These are phyloP conservation scores for Philereme vetulata DNA, from an alignment of 2,888 invertebrate species.

Conservation along the genomic window DNA sequence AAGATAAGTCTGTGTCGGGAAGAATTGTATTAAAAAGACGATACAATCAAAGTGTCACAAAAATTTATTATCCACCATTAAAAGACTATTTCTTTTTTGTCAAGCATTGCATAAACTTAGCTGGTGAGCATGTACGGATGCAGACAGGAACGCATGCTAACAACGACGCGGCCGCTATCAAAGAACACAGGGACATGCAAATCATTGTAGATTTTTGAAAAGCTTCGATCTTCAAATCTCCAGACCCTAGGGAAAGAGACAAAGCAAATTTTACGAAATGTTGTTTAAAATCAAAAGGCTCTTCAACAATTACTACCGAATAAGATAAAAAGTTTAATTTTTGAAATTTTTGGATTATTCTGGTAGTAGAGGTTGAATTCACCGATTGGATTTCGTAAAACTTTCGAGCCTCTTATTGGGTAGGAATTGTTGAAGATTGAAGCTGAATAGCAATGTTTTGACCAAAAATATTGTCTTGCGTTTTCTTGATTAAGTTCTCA, in stretches of 20 bases:
- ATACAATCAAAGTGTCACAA: background rate
- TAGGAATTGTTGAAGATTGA: slow-evolving; percentile 68
- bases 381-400: slow-evolving; percentile 56
- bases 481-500: too few relatives aligned
- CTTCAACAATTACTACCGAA: slow-evolving; percentile 69
- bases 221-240: slow-evolving; percentile 42
- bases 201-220: slow-evolving; percentile 46
- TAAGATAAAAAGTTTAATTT: slow-evolving; percentile 5
- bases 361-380: slow-evolving; percentile 46
- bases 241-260: slow-evolving; percentile 55
- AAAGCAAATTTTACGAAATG: slow-evolving; percentile 64
- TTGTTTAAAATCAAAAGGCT: slow-evolving; percentile 30
- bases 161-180: slow-evolving; percentile 48
- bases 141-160: slow-evolving; percentile 52
- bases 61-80: background rate
- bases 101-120: slow-evolving; percentile 16
- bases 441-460: background rate
- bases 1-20: too few relatives aligned
- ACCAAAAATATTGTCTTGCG: too few relatives aligned
- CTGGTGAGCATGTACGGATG: slow-evolving; percentile 21
- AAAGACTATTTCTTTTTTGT: background rate
- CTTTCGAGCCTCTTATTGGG: slow-evolving; percentile 53
- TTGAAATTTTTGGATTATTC: slow-evolving; percentile 4
- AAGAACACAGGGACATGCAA: slow-evolving; percentile 56
- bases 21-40: background rate